These are phyloP conservation scores for Podarcis raffonei DNA, from an alignment of 2,113 vertebrate genomes.

Conservation along the genomic window DNA sequence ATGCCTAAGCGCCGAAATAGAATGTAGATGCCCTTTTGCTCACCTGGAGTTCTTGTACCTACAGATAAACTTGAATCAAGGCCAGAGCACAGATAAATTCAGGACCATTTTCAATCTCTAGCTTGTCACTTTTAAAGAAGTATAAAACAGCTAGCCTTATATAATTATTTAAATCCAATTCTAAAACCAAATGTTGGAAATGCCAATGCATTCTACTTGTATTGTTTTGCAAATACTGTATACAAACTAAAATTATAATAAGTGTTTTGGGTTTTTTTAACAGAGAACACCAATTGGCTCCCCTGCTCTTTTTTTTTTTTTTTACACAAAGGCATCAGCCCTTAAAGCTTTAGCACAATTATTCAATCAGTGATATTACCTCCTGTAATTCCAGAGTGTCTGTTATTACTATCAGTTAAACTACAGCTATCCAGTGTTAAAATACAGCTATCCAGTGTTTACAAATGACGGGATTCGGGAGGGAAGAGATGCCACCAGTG, in stretches of 20 bases:
- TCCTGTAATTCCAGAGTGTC: neutral
- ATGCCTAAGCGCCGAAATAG: neutral
- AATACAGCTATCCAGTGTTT: neutral
- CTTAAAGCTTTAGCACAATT: neutral
- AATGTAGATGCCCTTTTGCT: neutral
- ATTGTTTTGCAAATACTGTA: neutral
- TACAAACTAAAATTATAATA: neutral
- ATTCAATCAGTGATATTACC: neutral
- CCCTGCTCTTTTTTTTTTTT: neutral
- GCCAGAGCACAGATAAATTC: neutral
- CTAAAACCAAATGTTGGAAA: neutral
- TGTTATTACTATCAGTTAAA: neutral
- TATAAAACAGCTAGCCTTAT: neutral
- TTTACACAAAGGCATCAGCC: neutral
- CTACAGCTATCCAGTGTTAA: neutral
- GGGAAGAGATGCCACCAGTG: conserved; percentile 62
- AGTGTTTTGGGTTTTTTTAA: neutral
- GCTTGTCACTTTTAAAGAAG: neutral
- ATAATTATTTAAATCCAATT: neutral
- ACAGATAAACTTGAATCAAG: neutral
- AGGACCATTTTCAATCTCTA: neutral
- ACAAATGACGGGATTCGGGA: neutral
- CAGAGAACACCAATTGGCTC: neutral
- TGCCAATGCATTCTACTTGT: neutral
- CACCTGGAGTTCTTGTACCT: neutral